phyloP scores from a whole-genome alignment of 2,888 invertebrate genomes.

The Drosophila colorata region DNA sequence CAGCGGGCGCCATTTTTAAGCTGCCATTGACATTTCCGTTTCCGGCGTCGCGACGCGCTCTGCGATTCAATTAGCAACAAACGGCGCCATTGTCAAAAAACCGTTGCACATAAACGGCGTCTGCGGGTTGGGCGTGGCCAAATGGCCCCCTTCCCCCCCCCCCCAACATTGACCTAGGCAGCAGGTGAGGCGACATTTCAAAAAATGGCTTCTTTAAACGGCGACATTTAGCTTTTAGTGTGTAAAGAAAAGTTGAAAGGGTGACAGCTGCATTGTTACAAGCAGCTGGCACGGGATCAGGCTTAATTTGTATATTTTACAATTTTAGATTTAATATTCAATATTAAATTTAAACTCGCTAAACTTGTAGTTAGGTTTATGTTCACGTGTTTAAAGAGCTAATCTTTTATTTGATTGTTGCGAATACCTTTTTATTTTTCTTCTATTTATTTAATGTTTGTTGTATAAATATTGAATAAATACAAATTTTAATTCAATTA shows the following conservation, averaged over 20 bases:
- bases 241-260: background rate
- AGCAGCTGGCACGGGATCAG: too few species aligned
- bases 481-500: too few species aligned
- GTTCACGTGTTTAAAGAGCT: too few species aligned
- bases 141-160: background rate
- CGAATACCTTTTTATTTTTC: too few species aligned
- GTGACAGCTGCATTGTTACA: background rate
- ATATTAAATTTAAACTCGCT: too few species aligned
- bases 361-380: too few species aligned
- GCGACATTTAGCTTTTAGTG: slow-evolving; percentile 23
- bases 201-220: slow-evolving; percentile 27
- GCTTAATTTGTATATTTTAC: too few species aligned
- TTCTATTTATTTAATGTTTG: too few species aligned
- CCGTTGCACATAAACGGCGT: slow-evolving; percentile 30
- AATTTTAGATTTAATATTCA: too few species aligned
- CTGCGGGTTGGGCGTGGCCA: slow-evolving; percentile 20
- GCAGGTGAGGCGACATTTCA: slow-evolving; percentile 22
- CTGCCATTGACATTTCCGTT: slow-evolving; percentile 79
- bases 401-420: too few species aligned
- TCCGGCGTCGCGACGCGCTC: slow-evolving; percentile 52
- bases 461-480: too few species aligned
- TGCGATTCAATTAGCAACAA: slow-evolving; percentile 74
- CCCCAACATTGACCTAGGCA: background rate
- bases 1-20: slow-evolving; percentile 68
- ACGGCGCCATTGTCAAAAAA: slow-evolving; percentile 59